phyloP scores from a whole-genome alignment of 2,797 vertebrate genomes.

The Falco biarmicus region DNA sequence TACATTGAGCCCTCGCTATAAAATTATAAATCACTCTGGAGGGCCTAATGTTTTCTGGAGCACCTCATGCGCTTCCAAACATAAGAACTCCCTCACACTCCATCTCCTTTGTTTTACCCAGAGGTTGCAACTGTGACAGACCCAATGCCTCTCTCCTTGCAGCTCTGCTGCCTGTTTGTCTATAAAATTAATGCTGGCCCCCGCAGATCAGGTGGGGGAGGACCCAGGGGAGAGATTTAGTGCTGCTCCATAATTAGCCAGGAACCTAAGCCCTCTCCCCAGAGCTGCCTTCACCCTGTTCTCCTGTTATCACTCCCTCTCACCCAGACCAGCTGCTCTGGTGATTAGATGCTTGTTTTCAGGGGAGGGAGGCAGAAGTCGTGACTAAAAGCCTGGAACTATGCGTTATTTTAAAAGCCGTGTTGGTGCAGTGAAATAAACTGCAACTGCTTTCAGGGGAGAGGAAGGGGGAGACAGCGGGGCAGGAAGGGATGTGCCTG shows the following conservation, averaged over 20 bases:
- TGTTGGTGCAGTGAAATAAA: conserved; percentile 50
- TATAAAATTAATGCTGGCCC: conserved; percentile 10
- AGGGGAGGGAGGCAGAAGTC: conserved; percentile 61
- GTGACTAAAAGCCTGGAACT: conserved; percentile 66
- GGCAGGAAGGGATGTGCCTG: not conserved
- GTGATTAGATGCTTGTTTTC: conserved; percentile 59
- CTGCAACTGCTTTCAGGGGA: conserved; percentile 12
- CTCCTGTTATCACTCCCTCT: conserved; percentile 58
- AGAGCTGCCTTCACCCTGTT: conserved; percentile 25
- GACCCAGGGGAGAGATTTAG: conserved; percentile 5
- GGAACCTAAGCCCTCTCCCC: conserved; percentile 26
- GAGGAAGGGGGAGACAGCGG: not conserved
- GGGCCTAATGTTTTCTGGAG: conserved; percentile 6
- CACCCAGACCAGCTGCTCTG: conserved; percentile 64
- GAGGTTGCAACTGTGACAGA: conserved; percentile 25
- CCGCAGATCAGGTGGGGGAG: conserved; percentile 12
- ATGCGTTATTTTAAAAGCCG: conserved; percentile 71
- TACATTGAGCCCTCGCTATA: not conserved
- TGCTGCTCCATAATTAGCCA: conserved; percentile 15
- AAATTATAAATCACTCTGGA: not conserved
- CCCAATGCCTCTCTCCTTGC: not conserved
- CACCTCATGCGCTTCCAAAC: conserved; percentile 2
- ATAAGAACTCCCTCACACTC: not conserved
- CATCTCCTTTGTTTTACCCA: conserved; percentile 19
- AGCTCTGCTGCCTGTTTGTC: conserved; percentile 32